These are phyloP conservation scores for Dreissena rostriformis DNA, from an alignment of 1,140 invertebrate genomes.

Conservation along the genomic window DNA sequence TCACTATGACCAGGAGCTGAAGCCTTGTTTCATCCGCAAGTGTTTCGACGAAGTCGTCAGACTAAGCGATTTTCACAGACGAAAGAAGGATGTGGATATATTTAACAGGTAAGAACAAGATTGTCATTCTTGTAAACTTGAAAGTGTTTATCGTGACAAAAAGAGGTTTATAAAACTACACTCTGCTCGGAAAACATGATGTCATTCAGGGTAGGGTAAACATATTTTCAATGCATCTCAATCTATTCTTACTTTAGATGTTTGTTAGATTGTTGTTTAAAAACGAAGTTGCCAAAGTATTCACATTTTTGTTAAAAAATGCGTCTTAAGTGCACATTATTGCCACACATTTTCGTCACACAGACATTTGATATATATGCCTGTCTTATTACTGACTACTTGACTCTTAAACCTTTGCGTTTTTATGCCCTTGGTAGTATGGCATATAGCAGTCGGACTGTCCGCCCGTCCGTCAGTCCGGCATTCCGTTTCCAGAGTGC, in stretches of 20 bases:
- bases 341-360: not conserved
- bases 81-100: slow-evolving; percentile 66
- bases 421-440: too few relatives aligned
- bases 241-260: not conserved
- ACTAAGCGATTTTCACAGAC: slow-evolving; percentile 85
- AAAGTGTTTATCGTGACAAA: not conserved
- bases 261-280: not conserved
- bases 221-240: not conserved
- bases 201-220: not conserved
- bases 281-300: not conserved
- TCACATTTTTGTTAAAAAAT: not conserved
- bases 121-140: not conserved
- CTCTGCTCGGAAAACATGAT: not conserved
- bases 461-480: too few relatives aligned
- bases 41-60: slow-evolving; percentile 92
- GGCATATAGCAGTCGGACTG: too few relatives aligned
- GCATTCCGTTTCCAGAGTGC: too few relatives aligned
- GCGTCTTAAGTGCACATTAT: not conserved
- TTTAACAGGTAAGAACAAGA: slow-evolving; percentile 71
- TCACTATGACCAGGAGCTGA: slow-evolving; percentile 90
- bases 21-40: slow-evolving; percentile 88
- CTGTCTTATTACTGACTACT: not conserved
- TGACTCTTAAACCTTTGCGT: not conserved
- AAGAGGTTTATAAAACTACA: not conserved
- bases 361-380: not conserved